Base-by-base conservation (phyloP, 1,140 invertebrate genomes). In the Zaprionus nigranus region DNA sequence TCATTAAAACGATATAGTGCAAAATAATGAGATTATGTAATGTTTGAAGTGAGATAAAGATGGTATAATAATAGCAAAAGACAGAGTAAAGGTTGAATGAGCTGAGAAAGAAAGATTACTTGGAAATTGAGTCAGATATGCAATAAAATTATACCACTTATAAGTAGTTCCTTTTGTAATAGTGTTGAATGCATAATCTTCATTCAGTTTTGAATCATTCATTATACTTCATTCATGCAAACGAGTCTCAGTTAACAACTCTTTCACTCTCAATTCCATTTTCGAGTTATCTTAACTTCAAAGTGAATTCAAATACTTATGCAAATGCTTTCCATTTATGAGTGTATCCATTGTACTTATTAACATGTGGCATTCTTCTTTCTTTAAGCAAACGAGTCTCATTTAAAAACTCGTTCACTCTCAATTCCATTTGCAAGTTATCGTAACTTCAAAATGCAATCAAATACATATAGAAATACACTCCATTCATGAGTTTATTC, bases 1-100 rank as follows among this genome's bases (percentile, higher is more conserved):
- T 30, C 64, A 58, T 58, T 13, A 67, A 67, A 59, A 20, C n/a
- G 6, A 46, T 17, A 46, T 12, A 56, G 38, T 56, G 13, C 11
- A 30, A 66, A 22, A n/a, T n/a, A 24, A 38, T 22, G 57, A n/a
- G 20, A 34, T 58, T 57, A 43, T 7, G 30, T 58, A 51, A 20
- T 17, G 40, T 51, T 12, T 51, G 22, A 4, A 51, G 20, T 22
- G 4, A 51, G 46, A 51, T 51, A 56, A 28, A 56, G 53, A 56
- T 54, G 20, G 22, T 13, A 54, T 54, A 28, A 54, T 28, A 2
- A 28, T 15, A 5, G n/a, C n/a, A 9, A 56, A 56, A 24, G 20
- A 34, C 30, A 46, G 6, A 17, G 40, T 46, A 15, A 9, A 34
- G 30, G 30, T 34, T 34, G 30, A 2, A 30, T 30, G 30, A 30